Evolutionary conservation across 1,140 invertebrate genomes (phyloP), one percentile per base, ranked within the genome.

Genomic region (Holotrichia oblita): DNA sequence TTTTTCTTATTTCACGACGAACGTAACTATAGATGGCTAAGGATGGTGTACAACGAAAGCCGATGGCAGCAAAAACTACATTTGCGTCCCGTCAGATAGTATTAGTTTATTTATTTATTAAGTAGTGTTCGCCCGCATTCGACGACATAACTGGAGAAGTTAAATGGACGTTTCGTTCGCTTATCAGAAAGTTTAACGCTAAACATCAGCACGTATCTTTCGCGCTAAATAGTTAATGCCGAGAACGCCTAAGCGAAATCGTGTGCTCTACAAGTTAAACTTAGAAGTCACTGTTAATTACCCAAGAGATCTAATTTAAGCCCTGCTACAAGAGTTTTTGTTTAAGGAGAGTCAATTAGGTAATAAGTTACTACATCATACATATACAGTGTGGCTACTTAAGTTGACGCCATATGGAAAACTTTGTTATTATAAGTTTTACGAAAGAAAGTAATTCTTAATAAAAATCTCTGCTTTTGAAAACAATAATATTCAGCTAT

Each of bases 191-290:
- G 14, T 64, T n/a, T 9, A 64, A 10, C 9, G 59, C 59, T 64
- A 64, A 64, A 22, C 17, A 2, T 9, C 17, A n/a, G n/a, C n/a
- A 22, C 20, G 20, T 24, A 64, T 6, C 44, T 48, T 48, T 48
- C n/a, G 44, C 2, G n/a, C n/a, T 48, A 48, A 48, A 48, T 48
- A 48, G n/a, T 48, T 48, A 48, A 48, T 48, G 44, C 44, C 44
- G 2, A 17, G 7, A 17, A 48, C 27, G 27, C 27, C 27, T 34
- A 34, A 34, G 27, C 4, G 27, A 34, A 34, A 1, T 34, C 27
- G 27, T 34, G 27, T 34, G 27, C 27, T 34, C 4, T 34, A 34
- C 27, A 34, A 34, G 27, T 34, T 34, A 34, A 34, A 34, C 27
- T 34, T 34, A 34, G 2, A 34, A 34, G 27, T 34, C 27, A 34